A percentile compares a stretch with the other conserved stretches of the same genome.
Conservation (phyloP, 23 tunicate genomes). For the Oikopleura dioica region DNA sequence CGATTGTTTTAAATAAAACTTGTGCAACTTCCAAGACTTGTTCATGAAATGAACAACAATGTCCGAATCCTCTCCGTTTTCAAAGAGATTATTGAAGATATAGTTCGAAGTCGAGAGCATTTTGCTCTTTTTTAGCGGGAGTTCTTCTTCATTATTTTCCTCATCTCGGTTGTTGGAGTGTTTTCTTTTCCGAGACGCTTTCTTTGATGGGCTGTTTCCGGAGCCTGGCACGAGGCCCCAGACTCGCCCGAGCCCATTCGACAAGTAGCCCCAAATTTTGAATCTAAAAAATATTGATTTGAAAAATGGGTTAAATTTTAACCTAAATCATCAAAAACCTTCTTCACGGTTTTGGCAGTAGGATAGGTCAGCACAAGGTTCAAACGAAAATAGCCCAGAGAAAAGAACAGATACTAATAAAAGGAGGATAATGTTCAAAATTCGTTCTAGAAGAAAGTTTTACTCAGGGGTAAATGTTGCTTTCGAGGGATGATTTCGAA, state of each 20-base stretch:
- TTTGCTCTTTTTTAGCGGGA: neutral
- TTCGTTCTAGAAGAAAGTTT: too few relatives aligned
- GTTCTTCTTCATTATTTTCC: neutral
- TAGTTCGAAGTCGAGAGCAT: slow-evolving; percentile 19
- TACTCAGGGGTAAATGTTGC: too few relatives aligned
- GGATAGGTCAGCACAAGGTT: too few relatives aligned
- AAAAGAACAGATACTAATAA: too few relatives aligned
- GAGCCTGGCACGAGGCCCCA: neutral
- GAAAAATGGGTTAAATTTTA: too few relatives aligned
- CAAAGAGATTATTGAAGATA: slow-evolving; percentile 66
- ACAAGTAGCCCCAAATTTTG: slow-evolving; percentile 6
- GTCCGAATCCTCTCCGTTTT: slow-evolving; percentile 67
- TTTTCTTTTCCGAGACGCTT: too few relatives aligned
- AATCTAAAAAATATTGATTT: neutral
- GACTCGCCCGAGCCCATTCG: neutral
- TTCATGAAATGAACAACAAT: slow-evolving; percentile 31
- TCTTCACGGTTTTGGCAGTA: too few relatives aligned
- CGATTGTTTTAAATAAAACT: slow-evolving; percentile 35
- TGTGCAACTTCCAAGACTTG: slow-evolving; percentile 74
- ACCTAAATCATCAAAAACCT: too few relatives aligned
- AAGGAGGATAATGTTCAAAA: too few relatives aligned
- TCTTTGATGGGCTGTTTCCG: too few relatives aligned
- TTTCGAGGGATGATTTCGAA: too few relatives aligned
- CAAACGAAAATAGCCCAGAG: too few relatives aligned
- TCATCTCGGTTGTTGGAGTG: neutral